Evolutionary conservation across 2,113 vertebrate genomes (phyloP), one percentile per base, ranked within the genome.

Genomic region (Etia nguti): DNA sequence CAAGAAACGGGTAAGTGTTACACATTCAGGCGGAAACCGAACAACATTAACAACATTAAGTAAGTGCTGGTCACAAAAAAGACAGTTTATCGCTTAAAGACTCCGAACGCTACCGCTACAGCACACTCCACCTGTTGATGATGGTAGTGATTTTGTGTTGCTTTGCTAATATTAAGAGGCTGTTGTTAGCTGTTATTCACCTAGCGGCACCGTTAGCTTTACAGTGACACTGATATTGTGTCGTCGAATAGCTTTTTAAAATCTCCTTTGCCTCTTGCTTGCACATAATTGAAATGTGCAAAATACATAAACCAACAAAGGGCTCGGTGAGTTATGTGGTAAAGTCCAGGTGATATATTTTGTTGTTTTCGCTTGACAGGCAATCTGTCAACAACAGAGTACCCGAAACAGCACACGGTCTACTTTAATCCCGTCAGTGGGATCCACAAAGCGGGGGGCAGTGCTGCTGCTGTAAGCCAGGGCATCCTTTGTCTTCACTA

Each of bases 381-480:
- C 38, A 52, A 55, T 62, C 15, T 60, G 60, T 59, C 50, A 88
- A 90, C 87, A 86, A n/a, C 54, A 68, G 57, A 26, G 34, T 41
- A 87, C 54, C 86, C 91, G 90, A 85, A 93, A 60, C 73, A 80
- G 16, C 91, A 94, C 86, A 82, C 75, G 86, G 86, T 34, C 79
- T 55, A 3, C 34, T 80, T 80, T 92, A 93, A 94, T 90, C 90
- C 87, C 5, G 7, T 83, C 62, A 83, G 84, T 48, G 41, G n/a
- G 10, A 81, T 77, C 50, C 87, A 81, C 54, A 31, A 6, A 36
- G 7, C 70, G 68, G n/a, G 10, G 16, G 10, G 18, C 20, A 15
- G 12, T 54, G 16, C 52, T 4, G 31, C 56, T 73, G 29, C 29
- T 54, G 22, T 80, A 43, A 34, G 3, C 8, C 5, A 11, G 26